These are phyloP conservation scores for Cisticola juncidis DNA, from an alignment of 2,113 vertebrate genomes.

Conservation along the genomic window DNA sequence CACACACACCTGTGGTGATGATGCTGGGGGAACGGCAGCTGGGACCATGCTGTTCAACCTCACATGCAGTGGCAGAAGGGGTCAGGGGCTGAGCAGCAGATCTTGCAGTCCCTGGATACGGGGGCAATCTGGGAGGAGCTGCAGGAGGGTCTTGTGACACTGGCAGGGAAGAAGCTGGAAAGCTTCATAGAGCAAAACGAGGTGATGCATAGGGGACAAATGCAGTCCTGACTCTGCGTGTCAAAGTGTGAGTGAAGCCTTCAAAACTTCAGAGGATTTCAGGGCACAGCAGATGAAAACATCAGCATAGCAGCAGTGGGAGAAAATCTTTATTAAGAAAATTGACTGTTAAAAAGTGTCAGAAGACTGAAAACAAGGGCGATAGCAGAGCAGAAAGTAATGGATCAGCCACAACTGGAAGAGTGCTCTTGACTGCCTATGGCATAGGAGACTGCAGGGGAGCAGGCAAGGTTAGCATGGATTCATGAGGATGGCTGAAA, in stretches of 20 bases:
- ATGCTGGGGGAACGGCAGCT: fast-evolving
- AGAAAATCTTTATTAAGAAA: not conserved
- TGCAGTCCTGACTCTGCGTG: fast-evolving
- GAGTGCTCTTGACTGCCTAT: fast-evolving
- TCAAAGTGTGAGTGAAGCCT: not conserved
- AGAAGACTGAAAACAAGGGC: not conserved
- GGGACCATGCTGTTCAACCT: fast-evolving
- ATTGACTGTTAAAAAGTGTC: not conserved
- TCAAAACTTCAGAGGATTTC: not conserved
- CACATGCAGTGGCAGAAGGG: fast-evolving
- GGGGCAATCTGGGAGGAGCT: not conserved
- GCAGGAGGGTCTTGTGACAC: not conserved
- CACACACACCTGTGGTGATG: fast-evolving
- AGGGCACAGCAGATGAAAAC: not conserved
- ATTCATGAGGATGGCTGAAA: not conserved
- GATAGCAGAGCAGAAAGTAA: not conserved
- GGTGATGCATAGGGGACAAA: fast-evolving
- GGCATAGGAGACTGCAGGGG: not conserved
- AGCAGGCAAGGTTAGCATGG: no score
- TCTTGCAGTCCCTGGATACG: fast-evolving
- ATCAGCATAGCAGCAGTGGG: not conserved
- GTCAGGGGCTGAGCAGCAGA: fast-evolving
- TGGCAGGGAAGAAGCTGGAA: not conserved
- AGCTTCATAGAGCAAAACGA: fast-evolving
- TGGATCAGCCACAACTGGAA: not conserved